These are phyloP conservation scores for Strigamia maritima DNA, from an alignment of 2,888 invertebrate species.

Conservation along the genomic window DNA sequence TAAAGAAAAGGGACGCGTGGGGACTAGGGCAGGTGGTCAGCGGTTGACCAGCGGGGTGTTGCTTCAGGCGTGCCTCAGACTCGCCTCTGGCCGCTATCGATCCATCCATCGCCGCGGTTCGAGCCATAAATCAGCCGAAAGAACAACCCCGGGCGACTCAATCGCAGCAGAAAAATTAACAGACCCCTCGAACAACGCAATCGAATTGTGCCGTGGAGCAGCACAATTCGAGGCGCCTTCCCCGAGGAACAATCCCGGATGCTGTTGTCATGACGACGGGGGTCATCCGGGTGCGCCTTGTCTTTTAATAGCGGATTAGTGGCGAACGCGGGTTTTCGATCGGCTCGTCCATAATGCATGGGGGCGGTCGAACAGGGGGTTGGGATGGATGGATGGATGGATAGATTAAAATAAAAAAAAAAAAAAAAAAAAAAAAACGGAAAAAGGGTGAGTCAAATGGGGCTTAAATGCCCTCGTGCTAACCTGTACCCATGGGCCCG, in stretches of 20 bases:
- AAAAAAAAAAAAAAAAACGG: not conserved
- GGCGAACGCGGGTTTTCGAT: slow-evolving; percentile 7
- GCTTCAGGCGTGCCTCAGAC: slow-evolving; percentile 23
- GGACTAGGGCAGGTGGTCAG: slow-evolving; percentile 20
- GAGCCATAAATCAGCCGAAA: slow-evolving; percentile 7
- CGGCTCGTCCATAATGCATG: slow-evolving; percentile 11
- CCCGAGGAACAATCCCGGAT: slow-evolving; percentile 23
- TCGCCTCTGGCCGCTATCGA: slow-evolving; percentile 16
- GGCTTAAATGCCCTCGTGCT: slow-evolving; percentile 9
- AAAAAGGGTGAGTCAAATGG: not conserved
- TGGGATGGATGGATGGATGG: not conserved
- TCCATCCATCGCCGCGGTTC: not conserved
- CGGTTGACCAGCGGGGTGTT: slow-evolving; percentile 23
- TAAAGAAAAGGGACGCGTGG: not conserved
- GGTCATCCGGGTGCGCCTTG: slow-evolving; percentile 23
- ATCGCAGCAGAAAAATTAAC: slow-evolving; percentile 19
- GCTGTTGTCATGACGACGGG: slow-evolving; percentile 8
- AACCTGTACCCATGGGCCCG: slow-evolving; percentile 43
- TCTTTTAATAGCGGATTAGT: slow-evolving; percentile 16
- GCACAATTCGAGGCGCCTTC: not conserved
- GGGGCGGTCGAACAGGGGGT: not conserved
- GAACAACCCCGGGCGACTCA: slow-evolving; percentile 11
- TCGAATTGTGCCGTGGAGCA: slow-evolving; percentile 19
- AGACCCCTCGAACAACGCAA: not conserved
- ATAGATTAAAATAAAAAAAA: no score